phyloP scores from a whole-genome alignment of 2,797 vertebrate genomes.

The Lepus townsendii region DNA sequence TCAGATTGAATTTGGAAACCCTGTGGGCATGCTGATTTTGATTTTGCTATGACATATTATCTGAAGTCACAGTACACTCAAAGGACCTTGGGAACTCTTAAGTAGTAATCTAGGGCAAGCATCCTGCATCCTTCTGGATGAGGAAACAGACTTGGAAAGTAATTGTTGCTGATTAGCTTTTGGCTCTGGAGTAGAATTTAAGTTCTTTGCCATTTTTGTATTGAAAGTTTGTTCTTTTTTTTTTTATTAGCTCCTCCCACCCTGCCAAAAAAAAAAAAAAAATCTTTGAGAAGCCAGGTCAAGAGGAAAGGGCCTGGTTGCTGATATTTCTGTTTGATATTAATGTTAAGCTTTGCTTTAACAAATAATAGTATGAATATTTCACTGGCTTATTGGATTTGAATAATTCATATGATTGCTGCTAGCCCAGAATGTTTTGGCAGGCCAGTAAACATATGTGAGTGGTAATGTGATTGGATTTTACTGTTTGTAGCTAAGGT shows the following conservation, averaged over 20 bases:
- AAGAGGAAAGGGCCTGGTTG: background rate
- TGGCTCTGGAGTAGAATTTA: background rate
- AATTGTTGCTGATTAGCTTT: background rate
- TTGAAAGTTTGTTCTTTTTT: background rate
- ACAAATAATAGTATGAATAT: background rate
- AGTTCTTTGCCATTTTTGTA: conserved; percentile 33
- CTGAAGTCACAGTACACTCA: background rate
- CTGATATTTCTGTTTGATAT: conserved; percentile 40
- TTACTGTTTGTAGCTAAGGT: conserved; percentile 94
- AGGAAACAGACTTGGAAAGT: background rate
- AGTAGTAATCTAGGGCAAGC: background rate
- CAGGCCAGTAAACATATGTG: background rate
- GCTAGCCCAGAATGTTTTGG: background rate
- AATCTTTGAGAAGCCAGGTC: background rate
- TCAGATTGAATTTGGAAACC: conserved; percentile 47
- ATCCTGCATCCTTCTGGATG: background rate
- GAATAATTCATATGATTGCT: conserved; percentile 38
- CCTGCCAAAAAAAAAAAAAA: background rate
- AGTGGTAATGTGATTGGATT: conserved; percentile 15
- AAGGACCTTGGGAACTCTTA: background rate
- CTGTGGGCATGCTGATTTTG: background rate
- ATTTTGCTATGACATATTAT: conserved; percentile 2
- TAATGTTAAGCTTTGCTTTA: conserved; percentile 45
- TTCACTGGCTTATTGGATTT: background rate
- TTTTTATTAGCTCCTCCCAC: background rate